Evolutionary conservation across 2,113 vertebrate genomes (phyloP), one percentile per base, ranked within the genome.

Genomic region (Naja naja): DNA sequence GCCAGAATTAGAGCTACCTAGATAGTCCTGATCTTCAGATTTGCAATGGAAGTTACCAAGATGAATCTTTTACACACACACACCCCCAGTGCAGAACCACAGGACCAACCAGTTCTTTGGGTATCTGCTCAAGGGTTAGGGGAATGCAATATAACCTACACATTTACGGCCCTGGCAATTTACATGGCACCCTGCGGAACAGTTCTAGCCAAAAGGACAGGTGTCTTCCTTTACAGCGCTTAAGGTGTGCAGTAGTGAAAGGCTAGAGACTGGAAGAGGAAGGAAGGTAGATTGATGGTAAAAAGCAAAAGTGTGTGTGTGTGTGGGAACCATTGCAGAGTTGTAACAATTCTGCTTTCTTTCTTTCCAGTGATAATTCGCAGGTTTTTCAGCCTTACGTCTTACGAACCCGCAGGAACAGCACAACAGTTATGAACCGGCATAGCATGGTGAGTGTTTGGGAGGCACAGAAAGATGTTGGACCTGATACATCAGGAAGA

Each of bases 331-430:
- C 12, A 25, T 5, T 89, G 27, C 6, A n/a, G 60, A 92, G 27
- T 47, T n/a, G 0, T 90, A 90, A 47, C 58, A 11, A 39, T 34
- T 25, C 74, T 89, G 88, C 52, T 58, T 88, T 94, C 34, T 95
- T 89, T 88, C 95, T 94, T 93, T 16, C 9, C 96, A 99, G 99
- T 96, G 99, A 99, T 95, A 98, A 97, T 97, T 98, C 98, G 1
- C 99, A 98, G 96, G 98, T 99, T 95, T 99, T 99, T 97, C 99
- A 99, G 92, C 98, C 99, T 94, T 98, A 98, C 0, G 97, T 98
- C 30, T 96, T 98, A 93, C 98, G 98, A 58, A 98, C 98, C 96
- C 98, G 99, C 95, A 98, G 99, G 95, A 99, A 99, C 96, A 99
- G 99, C 96, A 98, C 98, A 23, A 99, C 99, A 16, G 97, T 99